A percentile compares a stretch with the other conserved stretches of the same genome.
Conservation (phyloP, 2,113 vertebrate species). For the Anseranas semipalmata region DNA sequence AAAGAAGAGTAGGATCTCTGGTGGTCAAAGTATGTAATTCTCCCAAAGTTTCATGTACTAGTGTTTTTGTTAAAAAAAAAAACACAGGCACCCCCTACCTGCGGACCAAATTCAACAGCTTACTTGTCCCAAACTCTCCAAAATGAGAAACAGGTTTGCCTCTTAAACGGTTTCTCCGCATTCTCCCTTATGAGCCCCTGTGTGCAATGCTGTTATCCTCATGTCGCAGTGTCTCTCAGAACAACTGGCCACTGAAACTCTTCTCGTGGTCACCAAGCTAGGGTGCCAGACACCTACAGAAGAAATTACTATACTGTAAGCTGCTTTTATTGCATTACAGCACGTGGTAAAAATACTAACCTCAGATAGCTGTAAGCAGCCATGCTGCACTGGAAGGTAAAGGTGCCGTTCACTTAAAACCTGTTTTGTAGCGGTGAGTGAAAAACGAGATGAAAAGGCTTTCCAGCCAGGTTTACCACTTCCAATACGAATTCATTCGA, state of each 20-base stretch:
- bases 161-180: neutral
- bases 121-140: neutral
- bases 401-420: neutral
- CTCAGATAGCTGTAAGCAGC: neutral
- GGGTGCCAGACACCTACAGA: neutral
- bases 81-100: neutral
- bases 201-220: neutral
- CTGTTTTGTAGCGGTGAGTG: neutral
- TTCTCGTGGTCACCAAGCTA: accelerated
- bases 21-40: neutral
- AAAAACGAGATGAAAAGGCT: neutral
- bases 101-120: neutral
- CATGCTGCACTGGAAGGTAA: neutral
- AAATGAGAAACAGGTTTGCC: neutral
- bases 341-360: neutral
- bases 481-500: neutral
- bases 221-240: accelerated
- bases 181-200: neutral
- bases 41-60: neutral
- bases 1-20: neutral
- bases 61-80: neutral
- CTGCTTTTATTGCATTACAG: neutral
- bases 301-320: neutral
- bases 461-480: neutral
- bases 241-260: neutral